phyloP scores from a whole-genome alignment of 2,113 vertebrate species.

The Pelecanus crispus region DNA sequence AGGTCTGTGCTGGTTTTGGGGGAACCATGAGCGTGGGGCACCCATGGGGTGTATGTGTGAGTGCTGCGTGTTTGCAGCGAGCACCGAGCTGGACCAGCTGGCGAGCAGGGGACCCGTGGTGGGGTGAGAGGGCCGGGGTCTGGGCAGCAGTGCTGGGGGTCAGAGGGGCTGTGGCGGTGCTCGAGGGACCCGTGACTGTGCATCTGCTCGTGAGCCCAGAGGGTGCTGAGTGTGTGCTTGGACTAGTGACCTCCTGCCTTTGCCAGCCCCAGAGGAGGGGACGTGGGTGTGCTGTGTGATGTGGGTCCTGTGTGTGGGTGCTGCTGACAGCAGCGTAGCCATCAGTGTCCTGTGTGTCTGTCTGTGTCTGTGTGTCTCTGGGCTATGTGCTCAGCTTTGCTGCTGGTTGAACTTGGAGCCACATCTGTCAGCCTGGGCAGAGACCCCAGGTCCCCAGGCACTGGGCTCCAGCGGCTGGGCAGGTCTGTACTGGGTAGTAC shows the following conservation, averaged over 20 bases:
- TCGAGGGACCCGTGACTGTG: accelerated
- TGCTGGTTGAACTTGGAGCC: neutral
- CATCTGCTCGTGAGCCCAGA: neutral
- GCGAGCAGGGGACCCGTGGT: accelerated
- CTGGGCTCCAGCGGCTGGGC: neutral
- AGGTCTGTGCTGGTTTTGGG: neutral
- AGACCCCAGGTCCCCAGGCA: accelerated
- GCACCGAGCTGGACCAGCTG: accelerated
- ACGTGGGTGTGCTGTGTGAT: neutral
- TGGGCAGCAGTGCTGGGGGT: neutral
- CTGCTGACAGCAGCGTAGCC: neutral
- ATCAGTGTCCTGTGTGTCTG: neutral
- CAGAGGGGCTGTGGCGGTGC: accelerated
- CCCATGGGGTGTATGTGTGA: accelerated
- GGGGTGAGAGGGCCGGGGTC: neutral
- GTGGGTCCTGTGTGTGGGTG: too few species aligned
- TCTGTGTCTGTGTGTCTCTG: neutral
- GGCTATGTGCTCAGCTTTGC: neutral
- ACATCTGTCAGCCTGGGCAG: neutral
- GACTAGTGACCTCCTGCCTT: neutral
- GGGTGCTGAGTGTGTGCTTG: neutral
- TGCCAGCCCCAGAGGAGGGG: neutral
- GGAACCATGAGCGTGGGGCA: neutral
- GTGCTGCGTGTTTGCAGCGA: neutral
- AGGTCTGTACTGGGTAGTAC: neutral